Evolutionary conservation across 2,797 vertebrate species (phyloP).

Genomic region (Choloepus didactylus): DNA sequence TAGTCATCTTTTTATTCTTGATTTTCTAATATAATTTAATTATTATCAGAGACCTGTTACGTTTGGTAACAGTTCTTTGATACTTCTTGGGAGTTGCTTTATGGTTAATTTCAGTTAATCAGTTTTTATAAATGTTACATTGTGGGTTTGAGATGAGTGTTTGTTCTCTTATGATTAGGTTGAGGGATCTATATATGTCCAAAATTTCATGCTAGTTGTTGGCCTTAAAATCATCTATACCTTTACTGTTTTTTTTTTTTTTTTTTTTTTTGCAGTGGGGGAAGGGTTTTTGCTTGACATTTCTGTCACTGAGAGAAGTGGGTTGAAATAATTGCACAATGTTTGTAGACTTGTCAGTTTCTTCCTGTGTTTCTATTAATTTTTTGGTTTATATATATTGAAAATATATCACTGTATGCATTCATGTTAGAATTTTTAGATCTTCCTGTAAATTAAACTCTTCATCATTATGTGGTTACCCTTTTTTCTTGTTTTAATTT

Average conservation of each 20-base stretch:
- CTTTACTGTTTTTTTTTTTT: background rate
- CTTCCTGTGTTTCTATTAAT: background rate
- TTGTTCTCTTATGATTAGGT: background rate
- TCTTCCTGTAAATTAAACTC: background rate
- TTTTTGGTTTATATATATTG: background rate
- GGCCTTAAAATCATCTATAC: background rate
- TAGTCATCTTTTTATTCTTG: conserved; percentile 39
- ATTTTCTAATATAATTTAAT: conserved; percentile 55
- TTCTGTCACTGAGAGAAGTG: conserved; percentile 38
- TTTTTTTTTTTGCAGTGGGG: background rate
- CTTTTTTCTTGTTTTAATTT: background rate
- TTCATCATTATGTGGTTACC: background rate
- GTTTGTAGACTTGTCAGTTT: conserved; percentile 3
- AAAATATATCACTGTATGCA: background rate
- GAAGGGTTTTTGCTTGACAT: background rate
- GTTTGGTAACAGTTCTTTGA: conserved; percentile 7
- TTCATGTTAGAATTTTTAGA: conserved; percentile 27
- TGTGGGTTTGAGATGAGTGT: conserved; percentile 12
- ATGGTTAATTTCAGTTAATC: conserved; percentile 50
- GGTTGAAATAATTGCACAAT: background rate
- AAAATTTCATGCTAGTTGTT: conserved; percentile 43
- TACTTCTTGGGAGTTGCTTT: conserved; percentile 47
- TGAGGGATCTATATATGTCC: background rate
- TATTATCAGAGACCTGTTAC: conserved; percentile 35
- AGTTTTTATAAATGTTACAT: conserved; percentile 12